Evolutionary conservation across 1,140 invertebrate species (phyloP).

Genomic region (Zaprionus ghesquierei): DNA sequence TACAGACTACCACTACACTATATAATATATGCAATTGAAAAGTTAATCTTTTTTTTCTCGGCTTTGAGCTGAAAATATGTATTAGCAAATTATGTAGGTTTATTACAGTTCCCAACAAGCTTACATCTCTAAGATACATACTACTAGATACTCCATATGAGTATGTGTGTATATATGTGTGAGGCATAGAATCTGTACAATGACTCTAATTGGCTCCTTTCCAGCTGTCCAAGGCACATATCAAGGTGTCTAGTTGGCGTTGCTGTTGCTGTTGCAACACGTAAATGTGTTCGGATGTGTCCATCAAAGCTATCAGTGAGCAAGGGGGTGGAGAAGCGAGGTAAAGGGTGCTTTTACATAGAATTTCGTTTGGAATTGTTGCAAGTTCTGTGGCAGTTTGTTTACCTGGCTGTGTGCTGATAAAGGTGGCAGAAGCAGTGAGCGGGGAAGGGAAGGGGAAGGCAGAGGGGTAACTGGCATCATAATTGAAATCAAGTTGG

Average conservation of each 20-base stretch:
- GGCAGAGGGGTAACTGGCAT: neutral
- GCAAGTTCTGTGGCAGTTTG: constrained; percentile 63
- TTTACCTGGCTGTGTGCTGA: constrained; percentile 45
- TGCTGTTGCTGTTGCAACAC: constrained; percentile 25
- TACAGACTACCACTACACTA: too few relatives aligned
- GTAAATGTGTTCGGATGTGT: constrained; percentile 56
- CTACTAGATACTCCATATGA: too few relatives aligned
- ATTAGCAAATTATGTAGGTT: too few relatives aligned
- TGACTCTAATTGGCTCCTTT: neutral
- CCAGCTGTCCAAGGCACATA: constrained; percentile 30
- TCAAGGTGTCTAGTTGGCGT: constrained; percentile 43
- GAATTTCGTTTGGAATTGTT: constrained; percentile 37
- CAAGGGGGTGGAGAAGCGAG: neutral
- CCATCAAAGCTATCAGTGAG: constrained; percentile 49
- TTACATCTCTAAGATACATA: too few relatives aligned
- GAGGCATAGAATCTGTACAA: neutral
- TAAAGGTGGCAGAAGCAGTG: neutral
- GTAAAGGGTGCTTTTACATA: neutral
- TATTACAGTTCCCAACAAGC: too few relatives aligned
- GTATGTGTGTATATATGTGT: too few relatives aligned
- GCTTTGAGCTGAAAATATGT: too few relatives aligned
- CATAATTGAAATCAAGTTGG: constrained; percentile 65
- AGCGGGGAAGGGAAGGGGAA: neutral
- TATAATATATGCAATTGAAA: too few relatives aligned
- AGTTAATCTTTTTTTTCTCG: too few relatives aligned